Evolutionary conservation across 2,797 vertebrate genomes (phyloP), one percentile per base, ranked within the genome.

Genomic region (Parauchenoglanis ngamensis): DNA sequence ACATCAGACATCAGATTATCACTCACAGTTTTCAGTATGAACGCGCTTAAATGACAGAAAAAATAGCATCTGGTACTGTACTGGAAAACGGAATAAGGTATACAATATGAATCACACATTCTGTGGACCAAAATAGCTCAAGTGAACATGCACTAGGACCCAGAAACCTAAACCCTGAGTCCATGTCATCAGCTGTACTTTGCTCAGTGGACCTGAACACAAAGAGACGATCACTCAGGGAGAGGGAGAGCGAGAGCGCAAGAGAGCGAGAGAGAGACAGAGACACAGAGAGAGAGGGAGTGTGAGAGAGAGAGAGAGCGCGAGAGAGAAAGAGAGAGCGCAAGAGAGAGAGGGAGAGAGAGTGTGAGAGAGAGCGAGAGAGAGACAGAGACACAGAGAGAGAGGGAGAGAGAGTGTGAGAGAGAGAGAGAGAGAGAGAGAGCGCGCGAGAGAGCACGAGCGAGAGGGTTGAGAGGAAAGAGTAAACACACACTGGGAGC

Each of bases 171-270:
- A 87, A 81, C 81, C 67, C 85, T 76, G 59, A 85, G 70, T 88
- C 81, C 65, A 87, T 89, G 90, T 91, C 90, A 91, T 90, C 90
- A 86, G 86, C 56, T 92, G 92, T 88, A 92, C 92, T 92, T 92
- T 92, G 90, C 79, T 91, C 90, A 87, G 86, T 86, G 83, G 88
- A 91, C 87, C 92, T 87, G 86, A 92, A 90, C 87, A 86, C 92
- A 92, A 92, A 93, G 88, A 92, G 76, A 83, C 46, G 8, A 83
- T 88, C 85, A 82, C 63, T 87, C 80, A 40, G 83, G 57, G 15
- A n/a, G 35, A 61, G 5, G 28, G 23, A 75, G 44, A 52, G 31
- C 21, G 52, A 76, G 4, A 56, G 11, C 46, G 44, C 25, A 23
- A 46, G 57, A 49, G 46, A 49, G 46, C 4, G 46, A 49, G 46